A percentile compares a stretch with the other conserved stretches of the same genome.
Conservation (phyloP, 2,797 vertebrate genomes). For the Eospalax fontanierii region DNA sequence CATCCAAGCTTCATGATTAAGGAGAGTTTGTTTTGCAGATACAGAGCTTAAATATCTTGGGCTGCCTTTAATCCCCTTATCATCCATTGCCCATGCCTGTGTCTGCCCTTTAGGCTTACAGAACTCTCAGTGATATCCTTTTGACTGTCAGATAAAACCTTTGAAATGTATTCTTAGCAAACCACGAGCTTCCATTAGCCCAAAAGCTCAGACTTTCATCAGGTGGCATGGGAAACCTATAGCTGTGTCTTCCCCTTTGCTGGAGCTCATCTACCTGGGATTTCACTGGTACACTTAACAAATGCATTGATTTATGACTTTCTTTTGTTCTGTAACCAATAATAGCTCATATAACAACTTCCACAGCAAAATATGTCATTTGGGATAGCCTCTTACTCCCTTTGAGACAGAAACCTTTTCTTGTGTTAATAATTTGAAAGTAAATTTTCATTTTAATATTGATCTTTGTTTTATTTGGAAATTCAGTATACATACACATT, state of each 20-base stretch:
- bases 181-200: background rate
- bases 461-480: slow-evolving; percentile 41
- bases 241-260: background rate
- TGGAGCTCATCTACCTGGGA: background rate
- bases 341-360: background rate
- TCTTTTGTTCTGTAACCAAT: background rate
- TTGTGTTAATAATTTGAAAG: background rate
- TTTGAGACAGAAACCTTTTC: background rate
- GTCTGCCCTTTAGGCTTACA: background rate
- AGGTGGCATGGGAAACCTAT: background rate
- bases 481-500: slow-evolving; percentile 28
- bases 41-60: background rate
- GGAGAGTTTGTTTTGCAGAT: background rate
- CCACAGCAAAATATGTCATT: background rate
- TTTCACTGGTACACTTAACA: background rate
- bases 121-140: background rate
- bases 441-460: slow-evolving; percentile 62
- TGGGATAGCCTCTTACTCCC: background rate
- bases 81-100: background rate
- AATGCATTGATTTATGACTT: background rate
- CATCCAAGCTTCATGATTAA: background rate
- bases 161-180: background rate
- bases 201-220: background rate
- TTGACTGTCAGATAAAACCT: background rate
- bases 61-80: background rate